Base-by-base conservation (phyloP, 2,113 vertebrate genomes). In the Paralichthys olivaceus region DNA sequence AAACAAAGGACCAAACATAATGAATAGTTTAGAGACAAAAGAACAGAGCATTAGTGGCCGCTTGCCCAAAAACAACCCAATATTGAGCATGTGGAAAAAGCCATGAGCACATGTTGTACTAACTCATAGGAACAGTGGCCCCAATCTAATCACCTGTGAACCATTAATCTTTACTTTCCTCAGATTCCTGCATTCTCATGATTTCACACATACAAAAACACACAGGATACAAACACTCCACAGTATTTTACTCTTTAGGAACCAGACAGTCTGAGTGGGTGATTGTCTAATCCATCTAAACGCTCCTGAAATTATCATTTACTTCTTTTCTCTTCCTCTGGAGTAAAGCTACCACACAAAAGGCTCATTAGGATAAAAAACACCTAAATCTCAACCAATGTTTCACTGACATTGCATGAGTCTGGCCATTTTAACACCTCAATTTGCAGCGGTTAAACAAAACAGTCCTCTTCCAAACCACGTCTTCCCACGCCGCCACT, bases 401-500 rank as follows among this genome's bases (percentile, higher is more conserved):
- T 49, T 49, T 49, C 45, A 49, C 45, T 72, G 66, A 71, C 59
- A 54, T n/a, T 76, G n/a, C 19, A 77, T 15, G 7, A 65, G 29
- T 51, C 58, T n/a, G 26, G 65, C 61, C 32, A 73, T 83, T 78
- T 88, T 43, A 77, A 73, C 19, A 71, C 59, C 22, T 78, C 49
- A 78, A 82, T 70, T 64, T 37, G 40, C 19, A 40, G 19, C 72
- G 37, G 60, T 80, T 80, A 69, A 81, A 84, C 61, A 73, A 83
- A 75, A 80, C 12, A 49, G 22, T 53, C 53, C 34, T 69, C 13
- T 78, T 78, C 73, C 32, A 63, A 20, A 84, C 58, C 58, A 75
- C 37, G 15, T 69, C 70, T 66, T 62, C 40, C 78, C 25, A 56
- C 19, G 29, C 28, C 1, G 14, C 23, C 63, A 61, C 77, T 45